Base-by-base conservation (phyloP, 2,888 invertebrate species). In the Selenia dentaria region DNA sequence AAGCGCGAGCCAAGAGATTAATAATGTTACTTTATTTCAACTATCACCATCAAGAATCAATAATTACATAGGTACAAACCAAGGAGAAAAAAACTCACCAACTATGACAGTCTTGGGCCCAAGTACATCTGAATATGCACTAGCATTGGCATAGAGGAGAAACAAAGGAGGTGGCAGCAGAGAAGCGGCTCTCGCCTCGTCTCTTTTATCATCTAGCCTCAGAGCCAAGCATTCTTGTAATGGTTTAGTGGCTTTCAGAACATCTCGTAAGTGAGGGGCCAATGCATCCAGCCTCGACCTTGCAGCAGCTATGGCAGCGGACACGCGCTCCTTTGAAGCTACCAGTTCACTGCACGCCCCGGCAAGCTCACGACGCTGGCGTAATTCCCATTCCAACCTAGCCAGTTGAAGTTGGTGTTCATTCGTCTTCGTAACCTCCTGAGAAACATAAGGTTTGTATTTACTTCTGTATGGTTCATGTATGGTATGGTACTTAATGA, bases 361-460 rank as follows among this genome's bases (percentile, higher is more conserved):
- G 0, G 97, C 93, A 29, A 98, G 86, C 63, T 96, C 94, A 71
- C 97, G 96, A 1, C 99, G 92, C 74, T 98, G 96, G 10, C 94
- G 94, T 36, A 98, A 83, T 79, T 99, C 99, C 95, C 97, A 98
- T 73, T 98, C 97, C 20, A 99, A 85, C 51, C 97, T 93, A 13
- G 97, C 96, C 51, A 98, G 80, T 68, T 96, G 95, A 50, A 95
- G 89, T 64, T 95, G 95, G 83, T 99, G 98, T 26, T 92, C 92
- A 81, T 96, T 93, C 32, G 81, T 84, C 64, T 92, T 92, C 1
- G 96, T 96, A 16, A 92, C 66, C 44, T 94, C 93, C 95, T 95
- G 44, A 12, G n/a, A 16, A 16, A 16, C 4, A 16, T 16, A 16
- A 2, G 4, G 16, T 4, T 3, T 16, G 16, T 16, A 16, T 4